These are phyloP conservation scores for Plecotus auritus DNA, from an alignment of 2,113 vertebrate genomes.

Conservation along the genomic window DNA sequence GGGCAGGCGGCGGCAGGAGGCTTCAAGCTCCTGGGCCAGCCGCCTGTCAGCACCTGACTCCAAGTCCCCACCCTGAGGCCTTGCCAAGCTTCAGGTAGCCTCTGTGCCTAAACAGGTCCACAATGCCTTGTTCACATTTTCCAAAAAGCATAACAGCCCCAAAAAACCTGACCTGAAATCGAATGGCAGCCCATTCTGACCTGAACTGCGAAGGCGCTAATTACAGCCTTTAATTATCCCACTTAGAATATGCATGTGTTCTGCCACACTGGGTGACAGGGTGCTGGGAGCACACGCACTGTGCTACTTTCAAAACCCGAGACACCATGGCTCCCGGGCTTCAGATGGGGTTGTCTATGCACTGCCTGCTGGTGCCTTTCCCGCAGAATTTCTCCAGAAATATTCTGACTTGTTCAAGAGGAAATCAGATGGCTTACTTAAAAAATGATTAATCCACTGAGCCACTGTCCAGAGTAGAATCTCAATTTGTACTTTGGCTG, in stretches of 20 bases:
- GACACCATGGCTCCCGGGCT: background rate
- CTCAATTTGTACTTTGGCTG: background rate
- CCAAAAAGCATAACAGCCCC: background rate
- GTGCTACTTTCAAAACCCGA: background rate
- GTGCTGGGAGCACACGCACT: too few relatives aligned
- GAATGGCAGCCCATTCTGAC: background rate
- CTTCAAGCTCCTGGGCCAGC: background rate
- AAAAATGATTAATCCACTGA: background rate
- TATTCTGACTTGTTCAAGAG: background rate
- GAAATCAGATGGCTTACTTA: background rate
- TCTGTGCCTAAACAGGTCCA: background rate
- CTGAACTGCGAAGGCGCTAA: background rate
- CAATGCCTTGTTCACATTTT: background rate
- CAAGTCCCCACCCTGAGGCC: background rate
- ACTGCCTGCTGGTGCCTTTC: background rate
- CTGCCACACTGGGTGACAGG: background rate
- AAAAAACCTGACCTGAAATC: slow-evolving; percentile 20
- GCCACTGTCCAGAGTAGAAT: background rate
- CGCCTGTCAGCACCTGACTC: background rate
- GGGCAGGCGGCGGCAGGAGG: too few relatives aligned
- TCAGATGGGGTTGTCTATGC: background rate
- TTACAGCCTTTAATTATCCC: background rate
- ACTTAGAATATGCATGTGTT: background rate
- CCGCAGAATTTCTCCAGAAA: background rate
- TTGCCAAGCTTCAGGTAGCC: background rate